These are phyloP conservation scores for Ferrisia virgata DNA, from an alignment of 2,888 invertebrate genomes.

Conservation along the genomic window DNA sequence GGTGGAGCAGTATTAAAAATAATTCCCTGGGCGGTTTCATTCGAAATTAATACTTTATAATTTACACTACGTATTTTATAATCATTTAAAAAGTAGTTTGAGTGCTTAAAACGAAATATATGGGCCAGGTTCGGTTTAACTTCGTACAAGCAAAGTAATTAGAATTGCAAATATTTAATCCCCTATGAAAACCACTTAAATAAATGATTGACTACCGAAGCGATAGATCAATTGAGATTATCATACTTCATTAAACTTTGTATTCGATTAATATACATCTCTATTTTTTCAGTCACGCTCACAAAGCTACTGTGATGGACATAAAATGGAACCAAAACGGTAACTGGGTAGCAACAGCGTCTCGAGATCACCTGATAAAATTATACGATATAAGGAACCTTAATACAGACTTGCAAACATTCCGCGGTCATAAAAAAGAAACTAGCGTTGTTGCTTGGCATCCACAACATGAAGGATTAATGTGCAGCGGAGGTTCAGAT, in stretches of 20 bases:
- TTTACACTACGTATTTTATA: too few relatives aligned
- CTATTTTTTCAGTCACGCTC: slow-evolving; percentile 72
- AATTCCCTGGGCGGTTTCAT: too few relatives aligned
- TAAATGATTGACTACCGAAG: too few relatives aligned
- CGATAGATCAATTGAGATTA: too few relatives aligned
- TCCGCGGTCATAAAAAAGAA: slow-evolving; percentile 98
- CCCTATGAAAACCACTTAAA: too few relatives aligned
- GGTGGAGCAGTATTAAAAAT: too few relatives aligned
- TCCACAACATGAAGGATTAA: slow-evolving; percentile 94
- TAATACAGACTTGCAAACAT: slow-evolving; percentile 91
- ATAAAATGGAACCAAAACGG: slow-evolving; percentile 99
- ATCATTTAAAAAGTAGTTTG: too few relatives aligned
- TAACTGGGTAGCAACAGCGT: slow-evolving; percentile 98
- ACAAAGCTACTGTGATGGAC: slow-evolving; percentile 99
- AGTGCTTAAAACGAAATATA: too few relatives aligned
- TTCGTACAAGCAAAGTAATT: too few relatives aligned
- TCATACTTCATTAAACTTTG: neutral
- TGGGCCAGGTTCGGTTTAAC: too few relatives aligned
- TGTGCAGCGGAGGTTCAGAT: slow-evolving; percentile 97
- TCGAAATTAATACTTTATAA: too few relatives aligned
- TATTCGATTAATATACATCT: neutral
- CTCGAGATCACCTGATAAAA: slow-evolving; percentile 93
- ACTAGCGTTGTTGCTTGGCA: slow-evolving; percentile 98
- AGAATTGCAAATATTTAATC: too few relatives aligned
- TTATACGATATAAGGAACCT: slow-evolving; percentile 96